Evolutionary conservation across 2,113 vertebrate species (phyloP).

Genomic region (Clarias gariepinus): DNA sequence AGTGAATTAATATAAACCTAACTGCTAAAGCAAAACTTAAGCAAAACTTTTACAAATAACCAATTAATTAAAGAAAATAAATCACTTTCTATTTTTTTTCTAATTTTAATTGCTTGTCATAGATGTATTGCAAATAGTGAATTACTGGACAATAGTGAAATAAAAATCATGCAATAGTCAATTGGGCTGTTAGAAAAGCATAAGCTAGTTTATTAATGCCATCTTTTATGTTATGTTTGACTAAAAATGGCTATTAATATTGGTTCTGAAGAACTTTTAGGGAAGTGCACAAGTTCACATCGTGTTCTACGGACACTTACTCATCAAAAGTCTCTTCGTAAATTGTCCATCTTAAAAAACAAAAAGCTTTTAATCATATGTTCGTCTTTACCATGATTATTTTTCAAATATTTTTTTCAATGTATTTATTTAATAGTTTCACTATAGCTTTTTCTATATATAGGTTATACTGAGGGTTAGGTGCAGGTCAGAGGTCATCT

Average conservation of each 20-base stretch:
- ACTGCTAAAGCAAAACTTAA: too few relatives aligned
- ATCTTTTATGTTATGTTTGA: background rate
- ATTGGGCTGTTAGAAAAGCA: background rate
- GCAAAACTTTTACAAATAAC: background rate
- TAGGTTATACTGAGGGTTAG: constrained; percentile 20
- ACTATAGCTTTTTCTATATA: background rate
- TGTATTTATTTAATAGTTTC: background rate
- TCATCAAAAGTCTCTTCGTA: constrained; percentile 12
- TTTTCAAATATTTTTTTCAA: background rate
- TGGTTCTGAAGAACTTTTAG: background rate
- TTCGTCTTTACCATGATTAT: background rate
- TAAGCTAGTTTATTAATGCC: background rate
- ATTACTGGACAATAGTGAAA: background rate
- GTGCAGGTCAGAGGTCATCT: constrained; percentile 37
- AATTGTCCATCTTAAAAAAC: background rate
- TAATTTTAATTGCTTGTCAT: background rate
- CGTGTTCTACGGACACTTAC: background rate
- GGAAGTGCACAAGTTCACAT: constrained; percentile 46
- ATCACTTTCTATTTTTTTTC: background rate
- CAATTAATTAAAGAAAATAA: background rate
- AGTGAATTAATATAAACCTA: background rate
- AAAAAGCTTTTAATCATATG: background rate
- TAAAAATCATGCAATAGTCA: background rate
- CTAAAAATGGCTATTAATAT: background rate
- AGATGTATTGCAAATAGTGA: background rate